Evolutionary conservation across 2,797 vertebrate genomes (phyloP).

Genomic region (Platyrinchus mystaceus): DNA sequence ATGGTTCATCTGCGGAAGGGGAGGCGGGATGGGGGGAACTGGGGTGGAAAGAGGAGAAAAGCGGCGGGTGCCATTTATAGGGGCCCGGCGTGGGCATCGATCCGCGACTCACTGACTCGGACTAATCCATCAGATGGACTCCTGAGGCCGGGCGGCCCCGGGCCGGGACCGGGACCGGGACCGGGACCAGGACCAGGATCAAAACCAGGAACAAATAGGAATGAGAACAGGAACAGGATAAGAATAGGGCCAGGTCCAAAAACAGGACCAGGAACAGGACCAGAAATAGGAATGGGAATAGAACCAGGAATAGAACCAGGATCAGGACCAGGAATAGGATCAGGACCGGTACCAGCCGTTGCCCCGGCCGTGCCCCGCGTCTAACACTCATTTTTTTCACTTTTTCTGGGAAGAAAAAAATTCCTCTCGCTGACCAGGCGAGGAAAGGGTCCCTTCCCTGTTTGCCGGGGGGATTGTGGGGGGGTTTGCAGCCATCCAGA

Average conservation of each 20-base stretch:
- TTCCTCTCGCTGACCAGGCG: rapidly evolving
- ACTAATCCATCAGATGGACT: slow-evolving; percentile 13
- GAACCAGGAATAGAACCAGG: not conserved
- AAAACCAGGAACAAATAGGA: not conserved
- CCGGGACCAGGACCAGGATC: not conserved
- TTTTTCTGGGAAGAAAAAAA: not conserved
- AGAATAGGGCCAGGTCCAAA: not conserved
- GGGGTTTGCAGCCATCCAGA: no score
- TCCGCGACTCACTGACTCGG: slow-evolving; percentile 41
- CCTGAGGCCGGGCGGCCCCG: not conserved
- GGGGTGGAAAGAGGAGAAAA: slow-evolving; percentile 46
- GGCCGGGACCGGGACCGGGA: not conserved
- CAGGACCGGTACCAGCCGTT: not conserved
- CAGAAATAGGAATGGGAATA: not conserved
- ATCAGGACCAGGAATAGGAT: not conserved
- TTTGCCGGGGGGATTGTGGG: no score
- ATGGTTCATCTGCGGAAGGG: slow-evolving; percentile 29
- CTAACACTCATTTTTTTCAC: not conserved
- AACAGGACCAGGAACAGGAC: not conserved
- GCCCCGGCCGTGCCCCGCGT: not conserved
- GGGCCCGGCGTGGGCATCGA: slow-evolving; percentile 50
- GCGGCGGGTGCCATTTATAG: not conserved
- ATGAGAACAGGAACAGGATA: not conserved
- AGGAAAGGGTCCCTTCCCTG: not conserved
- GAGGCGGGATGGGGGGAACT: not conserved